Evolutionary conservation across 2,888 invertebrate genomes (phyloP), one percentile per base, ranked within the genome.

Genomic region (Andrena hattorfiana): DNA sequence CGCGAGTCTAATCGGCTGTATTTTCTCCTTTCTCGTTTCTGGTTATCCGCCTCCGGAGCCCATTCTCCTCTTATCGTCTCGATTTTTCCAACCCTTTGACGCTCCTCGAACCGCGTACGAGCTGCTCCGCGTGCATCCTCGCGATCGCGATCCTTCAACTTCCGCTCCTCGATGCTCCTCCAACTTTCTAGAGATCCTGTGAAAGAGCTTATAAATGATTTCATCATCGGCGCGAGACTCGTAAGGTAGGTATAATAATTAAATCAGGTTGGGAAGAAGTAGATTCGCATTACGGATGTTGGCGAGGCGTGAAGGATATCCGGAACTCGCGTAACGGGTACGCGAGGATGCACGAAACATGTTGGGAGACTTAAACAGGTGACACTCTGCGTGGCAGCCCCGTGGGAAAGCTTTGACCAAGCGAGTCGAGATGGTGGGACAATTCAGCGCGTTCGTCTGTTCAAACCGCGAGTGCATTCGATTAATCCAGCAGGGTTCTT

Each of bases 351-450:
- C 59, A 66, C 64, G 74, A 59, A 13, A 62, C 16, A 20, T 0
- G 16, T 26, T 48, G 75, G 42, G 62, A 74, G 51, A 35, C 20
- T 7, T 7, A 59, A 76, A 69, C 77, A 77, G 78, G 54, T 79
- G 78, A 68, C 77, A 54, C 48, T 59, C 26, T 7, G 28, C n/a
- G 20, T 16, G 59, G 20, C 60, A 20, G 68, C 48, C 49, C 56
- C 79, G 79, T 79, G 79, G 69, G 79, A 79, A 75, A 51, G 30
- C 10, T 20, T 60, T n/a, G 23, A 62, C 23, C 75, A 66, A 48
- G 49, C 23, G 54, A 59, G 42, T 16, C 42, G 42, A 42, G 16
- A 42, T 5, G 42, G 16, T 42, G 42, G 42, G 42, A 42, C 42
- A 56, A 26, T 56, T 26, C 10, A 56, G 26, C 56, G 4, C 16